Percentiles rank a stretch among this genome's conserved stretches.
Conservation (phyloP, 2,797 vertebrate species). For the Silurus lanzhouensis region DNA sequence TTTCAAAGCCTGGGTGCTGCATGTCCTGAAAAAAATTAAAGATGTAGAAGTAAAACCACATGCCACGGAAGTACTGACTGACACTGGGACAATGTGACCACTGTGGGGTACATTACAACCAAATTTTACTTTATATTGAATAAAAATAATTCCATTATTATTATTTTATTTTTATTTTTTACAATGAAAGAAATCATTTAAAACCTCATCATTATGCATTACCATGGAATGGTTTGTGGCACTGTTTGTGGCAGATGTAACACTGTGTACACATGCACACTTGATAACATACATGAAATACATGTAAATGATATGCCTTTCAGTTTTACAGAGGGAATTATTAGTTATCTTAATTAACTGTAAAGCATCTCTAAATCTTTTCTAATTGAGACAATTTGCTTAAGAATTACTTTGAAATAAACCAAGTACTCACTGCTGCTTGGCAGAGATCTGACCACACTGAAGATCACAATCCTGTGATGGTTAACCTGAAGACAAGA, state of each 20-base stretch:
- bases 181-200: not conserved
- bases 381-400: not conserved
- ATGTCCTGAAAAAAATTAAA: constrained; percentile 69
- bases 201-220: not conserved
- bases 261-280: not conserved
- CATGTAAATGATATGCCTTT: not conserved
- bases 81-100: too few species aligned
- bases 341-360: not conserved
- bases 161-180: not conserved
- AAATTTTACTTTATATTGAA: not conserved
- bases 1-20: constrained; percentile 90
- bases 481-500: constrained; percentile 37
- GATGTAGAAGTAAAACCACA: constrained; percentile 38
- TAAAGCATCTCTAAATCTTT: not conserved
- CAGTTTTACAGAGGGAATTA: not conserved
- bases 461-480: constrained; percentile 30
- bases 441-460: constrained; percentile 21
- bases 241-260: not conserved
- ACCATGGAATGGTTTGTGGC: not conserved
- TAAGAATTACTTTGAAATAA: not conserved
- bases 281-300: not conserved
- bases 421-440: constrained; percentile 43
- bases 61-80: not conserved
- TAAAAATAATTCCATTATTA: not conserved
- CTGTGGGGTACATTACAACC: not conserved